A percentile compares a stretch with the other conserved stretches of the same genome.
phyloP scores from a whole-genome alignment of 2,888 invertebrate species.

The Carabus problematicus region DNA sequence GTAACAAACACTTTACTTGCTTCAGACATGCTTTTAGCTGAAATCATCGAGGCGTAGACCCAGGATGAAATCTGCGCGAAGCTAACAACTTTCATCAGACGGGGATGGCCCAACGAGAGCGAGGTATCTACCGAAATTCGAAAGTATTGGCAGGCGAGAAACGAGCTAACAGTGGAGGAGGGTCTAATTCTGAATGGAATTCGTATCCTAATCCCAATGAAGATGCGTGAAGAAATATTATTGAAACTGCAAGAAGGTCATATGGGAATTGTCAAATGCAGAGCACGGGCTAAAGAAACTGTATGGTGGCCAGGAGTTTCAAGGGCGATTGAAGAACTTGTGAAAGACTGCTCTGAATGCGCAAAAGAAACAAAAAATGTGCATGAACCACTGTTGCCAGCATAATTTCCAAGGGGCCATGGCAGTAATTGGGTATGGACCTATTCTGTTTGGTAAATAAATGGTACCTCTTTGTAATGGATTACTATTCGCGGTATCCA shows the following conservation, averaged over 20 bases:
- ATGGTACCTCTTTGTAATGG: not conserved
- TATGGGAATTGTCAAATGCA: conserved; percentile 19
- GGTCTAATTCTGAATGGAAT: too few species aligned
- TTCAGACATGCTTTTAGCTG: too few species aligned
- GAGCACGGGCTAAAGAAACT: conserved; percentile 8
- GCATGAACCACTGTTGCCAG: too few species aligned
- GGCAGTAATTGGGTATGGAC: not conserved
- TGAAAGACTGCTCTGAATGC: not conserved
- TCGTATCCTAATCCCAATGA: too few species aligned
- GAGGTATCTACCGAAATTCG: too few species aligned
- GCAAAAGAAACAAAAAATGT: not conserved
- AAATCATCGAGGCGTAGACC: too few species aligned
- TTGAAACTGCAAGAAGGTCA: conserved; percentile 4
- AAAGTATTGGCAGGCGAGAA: too few species aligned
- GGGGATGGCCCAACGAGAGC: conserved; percentile 3
- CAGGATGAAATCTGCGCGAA: too few species aligned
- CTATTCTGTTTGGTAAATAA: not conserved
- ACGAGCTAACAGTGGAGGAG: too few species aligned
- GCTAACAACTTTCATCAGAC: conserved; percentile 46
- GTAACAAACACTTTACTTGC: too few species aligned
- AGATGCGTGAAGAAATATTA: too few species aligned
- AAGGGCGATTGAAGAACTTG: conserved; percentile 1
- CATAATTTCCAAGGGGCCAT: too few species aligned
- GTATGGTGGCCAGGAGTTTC: conserved; percentile 22
- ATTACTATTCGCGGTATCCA: conserved; percentile 8